Evolutionary conservation across 1,140 invertebrate genomes (phyloP).

Genomic region (Cotesia typhae): DNA sequence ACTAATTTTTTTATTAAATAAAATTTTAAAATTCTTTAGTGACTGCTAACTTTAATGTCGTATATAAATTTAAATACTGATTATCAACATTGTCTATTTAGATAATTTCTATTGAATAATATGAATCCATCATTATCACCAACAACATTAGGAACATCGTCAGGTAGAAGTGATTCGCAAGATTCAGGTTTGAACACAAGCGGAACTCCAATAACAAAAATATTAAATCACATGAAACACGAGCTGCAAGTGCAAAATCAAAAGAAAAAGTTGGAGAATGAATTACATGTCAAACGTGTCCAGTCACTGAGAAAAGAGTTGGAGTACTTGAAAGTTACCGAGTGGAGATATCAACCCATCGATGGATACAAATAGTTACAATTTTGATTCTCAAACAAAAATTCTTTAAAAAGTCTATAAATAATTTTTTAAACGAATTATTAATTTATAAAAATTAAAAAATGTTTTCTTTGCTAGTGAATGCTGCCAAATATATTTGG

Average conservation of each 20-base stretch:
- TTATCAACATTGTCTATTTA: not conserved
- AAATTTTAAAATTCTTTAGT: too few species aligned
- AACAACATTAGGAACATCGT: conserved; percentile 52
- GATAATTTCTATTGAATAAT: conserved; percentile 37
- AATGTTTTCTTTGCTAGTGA: conserved; percentile 49
- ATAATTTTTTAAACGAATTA: not conserved
- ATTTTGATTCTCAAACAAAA: not conserved
- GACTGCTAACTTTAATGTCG: too few species aligned
- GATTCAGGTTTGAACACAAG: conserved; percentile 55
- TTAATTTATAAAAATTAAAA: conserved; percentile 39
- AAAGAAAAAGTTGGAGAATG: conserved; percentile 55
- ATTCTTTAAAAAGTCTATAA: conserved; percentile 2
- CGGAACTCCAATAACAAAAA: conserved; percentile 52
- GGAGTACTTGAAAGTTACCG: conserved; percentile 73
- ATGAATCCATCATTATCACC: conserved; percentile 60
- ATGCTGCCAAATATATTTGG: conserved; percentile 34
- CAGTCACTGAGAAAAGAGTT: conserved; percentile 73
- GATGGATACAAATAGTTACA: conserved; percentile 50
- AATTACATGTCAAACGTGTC: conserved; percentile 71
- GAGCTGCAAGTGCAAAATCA: conserved; percentile 59
- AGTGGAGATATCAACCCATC: conserved; percentile 74
- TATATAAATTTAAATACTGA: too few species aligned
- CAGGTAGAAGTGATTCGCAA: conserved; percentile 57
- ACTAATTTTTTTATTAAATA: too few species aligned
- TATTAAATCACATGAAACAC: conserved; percentile 59